Evolutionary conservation across 2,888 invertebrate species (phyloP).

Genomic region (Romanomermis culicivorax): DNA sequence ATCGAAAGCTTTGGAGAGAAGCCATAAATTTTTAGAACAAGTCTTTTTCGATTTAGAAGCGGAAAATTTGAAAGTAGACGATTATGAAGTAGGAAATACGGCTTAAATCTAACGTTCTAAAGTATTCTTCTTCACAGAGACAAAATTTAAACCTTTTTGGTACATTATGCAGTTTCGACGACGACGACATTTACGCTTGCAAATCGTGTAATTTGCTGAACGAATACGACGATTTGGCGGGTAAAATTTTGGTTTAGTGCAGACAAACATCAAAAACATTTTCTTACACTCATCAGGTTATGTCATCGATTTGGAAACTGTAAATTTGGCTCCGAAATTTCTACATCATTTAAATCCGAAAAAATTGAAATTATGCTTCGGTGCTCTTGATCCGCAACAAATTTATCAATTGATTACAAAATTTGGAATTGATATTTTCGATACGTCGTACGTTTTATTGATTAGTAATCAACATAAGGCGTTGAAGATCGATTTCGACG

Average conservation of each 20-base stretch:
- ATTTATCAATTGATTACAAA: slow-evolving; percentile 14
- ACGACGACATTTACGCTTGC: not conserved
- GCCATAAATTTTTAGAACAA: no score
- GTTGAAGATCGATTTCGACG: slow-evolving; percentile 7
- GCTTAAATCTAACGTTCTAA: no score
- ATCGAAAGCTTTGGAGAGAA: not conserved
- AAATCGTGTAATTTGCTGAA: no score
- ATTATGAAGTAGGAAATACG: no score
- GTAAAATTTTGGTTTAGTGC: not conserved
- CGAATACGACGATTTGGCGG: not conserved
- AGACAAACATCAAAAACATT: not conserved
- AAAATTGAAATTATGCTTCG: slow-evolving; percentile 2
- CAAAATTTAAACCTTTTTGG: no score
- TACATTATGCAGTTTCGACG: not conserved
- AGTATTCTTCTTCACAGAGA: no score
- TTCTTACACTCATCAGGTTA: no score
- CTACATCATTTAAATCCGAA: not conserved
- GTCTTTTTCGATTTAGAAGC: no score
- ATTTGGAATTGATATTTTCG: slow-evolving; percentile 24
- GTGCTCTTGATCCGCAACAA: slow-evolving; percentile 11
- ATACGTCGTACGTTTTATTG: slow-evolving; percentile 20
- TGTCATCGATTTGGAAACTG: not conserved
- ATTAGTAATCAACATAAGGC: slow-evolving; percentile 19
- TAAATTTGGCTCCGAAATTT: not conserved
- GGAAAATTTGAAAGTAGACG: no score